phyloP scores from a whole-genome alignment of 1,140 invertebrate species.

The Hycleus cichorii region DNA sequence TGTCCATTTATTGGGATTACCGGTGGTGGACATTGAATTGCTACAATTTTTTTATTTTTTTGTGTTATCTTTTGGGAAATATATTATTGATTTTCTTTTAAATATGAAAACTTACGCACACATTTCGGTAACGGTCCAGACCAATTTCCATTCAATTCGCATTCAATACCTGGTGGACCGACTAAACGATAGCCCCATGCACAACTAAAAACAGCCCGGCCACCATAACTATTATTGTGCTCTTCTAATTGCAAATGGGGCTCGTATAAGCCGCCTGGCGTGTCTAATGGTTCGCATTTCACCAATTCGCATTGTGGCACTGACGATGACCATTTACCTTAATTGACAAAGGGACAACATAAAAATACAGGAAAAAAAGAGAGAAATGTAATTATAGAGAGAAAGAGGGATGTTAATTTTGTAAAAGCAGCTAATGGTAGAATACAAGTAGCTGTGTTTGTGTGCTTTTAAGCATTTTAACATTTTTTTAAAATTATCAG shows the following conservation, averaged over 20 bases:
- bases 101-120: conserved; percentile 47
- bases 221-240: conserved; percentile 56
- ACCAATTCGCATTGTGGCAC: conserved; percentile 67
- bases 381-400: no score
- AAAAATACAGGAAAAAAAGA: no score
- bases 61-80: no score
- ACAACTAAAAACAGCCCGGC: conserved; percentile 71
- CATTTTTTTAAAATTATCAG: no score
- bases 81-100: not conserved
- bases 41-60: conserved; percentile 42
- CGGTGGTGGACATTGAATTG: conserved; percentile 70
- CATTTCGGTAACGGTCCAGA: conserved; percentile 67
- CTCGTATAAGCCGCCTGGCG: conserved; percentile 46
- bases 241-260: conserved; percentile 50
- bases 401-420: no score
- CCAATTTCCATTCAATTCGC: conserved; percentile 70
- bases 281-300: conserved; percentile 57
- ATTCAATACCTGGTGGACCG: conserved; percentile 66
- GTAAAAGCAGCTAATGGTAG: no score
- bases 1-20: conserved; percentile 63
- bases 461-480: no score
- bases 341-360: no score
- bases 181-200: conserved; percentile 70
- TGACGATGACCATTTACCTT: conserved; percentile 67
- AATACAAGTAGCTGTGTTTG: no score